A percentile compares a stretch with the other conserved stretches of the same genome.
Conservation (phyloP, 1,140 invertebrate species). For the Vanessa atalanta region DNA sequence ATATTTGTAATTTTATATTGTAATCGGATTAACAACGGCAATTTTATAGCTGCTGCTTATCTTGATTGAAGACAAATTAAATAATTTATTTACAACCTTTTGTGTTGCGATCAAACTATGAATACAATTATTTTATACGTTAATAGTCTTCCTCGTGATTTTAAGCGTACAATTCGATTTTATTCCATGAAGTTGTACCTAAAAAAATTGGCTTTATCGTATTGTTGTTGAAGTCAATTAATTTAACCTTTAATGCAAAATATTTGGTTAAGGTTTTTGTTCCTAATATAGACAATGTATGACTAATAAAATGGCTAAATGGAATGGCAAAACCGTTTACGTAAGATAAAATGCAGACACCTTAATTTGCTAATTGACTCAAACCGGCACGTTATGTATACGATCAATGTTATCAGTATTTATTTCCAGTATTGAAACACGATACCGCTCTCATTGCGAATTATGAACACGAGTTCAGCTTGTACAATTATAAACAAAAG, state of each 20-base stretch:
- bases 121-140: neutral
- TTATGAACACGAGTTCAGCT: neutral
- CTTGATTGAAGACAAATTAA: slow-evolving; percentile 60
- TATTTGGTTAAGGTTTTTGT: neutral
- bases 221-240: neutral
- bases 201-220: no score
- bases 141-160: neutral
- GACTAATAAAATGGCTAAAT: neutral
- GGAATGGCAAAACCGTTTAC: slow-evolving; percentile 21
- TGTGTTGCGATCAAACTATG: neutral
- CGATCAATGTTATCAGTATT: slow-evolving; percentile 31
- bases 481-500: slow-evolving; percentile 33
- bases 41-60: slow-evolving; percentile 58
- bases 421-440: slow-evolving; percentile 30
- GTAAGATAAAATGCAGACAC: slow-evolving; percentile 31
- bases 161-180: no score
- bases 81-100: slow-evolving; percentile 32
- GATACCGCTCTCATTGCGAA: slow-evolving; percentile 8
- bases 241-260: neutral
- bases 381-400: slow-evolving; percentile 23
- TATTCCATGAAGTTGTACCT: no score
- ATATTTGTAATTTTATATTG: slow-evolving; percentile 49
- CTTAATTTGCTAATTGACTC: slow-evolving; percentile 41
- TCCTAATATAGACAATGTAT: neutral
- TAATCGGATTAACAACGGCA: slow-evolving; percentile 48